Percentiles rank a stretch among this genome's conserved stretches.
phyloP scores from a whole-genome alignment of 37 sponge, comb jelly and placozoan species.

The Cliona cf. orientalis region DNA sequence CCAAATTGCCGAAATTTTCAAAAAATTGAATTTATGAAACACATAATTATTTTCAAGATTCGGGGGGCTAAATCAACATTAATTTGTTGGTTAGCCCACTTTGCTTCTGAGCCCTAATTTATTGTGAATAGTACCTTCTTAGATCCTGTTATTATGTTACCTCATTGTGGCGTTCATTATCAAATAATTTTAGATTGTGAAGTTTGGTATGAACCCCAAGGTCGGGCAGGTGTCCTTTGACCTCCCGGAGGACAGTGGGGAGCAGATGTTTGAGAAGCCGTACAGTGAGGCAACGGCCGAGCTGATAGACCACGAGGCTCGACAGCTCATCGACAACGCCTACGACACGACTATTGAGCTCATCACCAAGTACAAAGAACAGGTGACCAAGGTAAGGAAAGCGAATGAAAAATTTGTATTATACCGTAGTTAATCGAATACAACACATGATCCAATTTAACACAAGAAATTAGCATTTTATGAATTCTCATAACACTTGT shows the following conservation, averaged over 20 bases:
- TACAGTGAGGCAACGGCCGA: slow-evolving; percentile 98
- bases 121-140: neutral
- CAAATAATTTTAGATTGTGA: slow-evolving; percentile 61
- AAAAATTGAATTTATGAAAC: no score
- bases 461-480: no score
- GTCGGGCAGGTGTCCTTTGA: slow-evolving; percentile 98
- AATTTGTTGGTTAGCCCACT: no score
- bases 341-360: slow-evolving; percentile 67
- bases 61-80: no score
- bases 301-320: slow-evolving; percentile 86
- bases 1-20: no score
- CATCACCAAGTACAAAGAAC: slow-evolving; percentile 73
- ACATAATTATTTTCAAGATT: no score
- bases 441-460: no score
- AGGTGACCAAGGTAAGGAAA: slow-evolving; percentile 60
- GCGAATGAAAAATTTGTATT: no score
- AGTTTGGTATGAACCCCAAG: slow-evolving; percentile 91
- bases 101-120: no score
- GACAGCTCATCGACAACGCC: slow-evolving; percentile 68
- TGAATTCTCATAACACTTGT: no score
- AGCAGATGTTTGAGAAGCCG: slow-evolving; percentile 92
- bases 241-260: slow-evolving; percentile 78
- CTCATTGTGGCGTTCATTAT: neutral
- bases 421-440: no score
- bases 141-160: neutral